Percentiles rank a stretch among this genome's conserved stretches.
Evolutionary conservation across 1,140 invertebrate species (phyloP).

Genomic region (Daktulosphaira vitifoliae): DNA sequence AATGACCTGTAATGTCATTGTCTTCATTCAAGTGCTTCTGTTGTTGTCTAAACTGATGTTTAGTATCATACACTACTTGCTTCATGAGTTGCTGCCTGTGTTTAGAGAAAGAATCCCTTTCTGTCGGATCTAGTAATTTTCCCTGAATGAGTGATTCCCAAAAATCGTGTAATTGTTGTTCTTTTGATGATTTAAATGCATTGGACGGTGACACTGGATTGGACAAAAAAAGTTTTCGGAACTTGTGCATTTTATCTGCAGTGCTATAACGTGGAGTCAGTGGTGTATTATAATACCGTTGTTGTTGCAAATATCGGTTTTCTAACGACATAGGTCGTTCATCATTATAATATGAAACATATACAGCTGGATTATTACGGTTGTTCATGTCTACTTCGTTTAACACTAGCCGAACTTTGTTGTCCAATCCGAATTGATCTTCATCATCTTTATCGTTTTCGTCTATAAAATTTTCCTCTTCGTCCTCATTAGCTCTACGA

Average conservation of each 20-base stretch:
- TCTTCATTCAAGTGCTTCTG: too few species aligned
- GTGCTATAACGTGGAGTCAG: background rate
- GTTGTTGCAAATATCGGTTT: background rate
- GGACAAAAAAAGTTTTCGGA: conserved; percentile 4
- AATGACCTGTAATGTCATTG: background rate
- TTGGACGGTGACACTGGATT: conserved; percentile 13
- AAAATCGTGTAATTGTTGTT: conserved; percentile 11
- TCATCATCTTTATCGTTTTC: too few species aligned
- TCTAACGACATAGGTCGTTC: background rate
- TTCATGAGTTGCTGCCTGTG: too few species aligned
- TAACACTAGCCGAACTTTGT: too few species aligned
- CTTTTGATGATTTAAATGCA: conserved; percentile 16
- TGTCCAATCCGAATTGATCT: background rate
- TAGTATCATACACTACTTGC: too few species aligned
- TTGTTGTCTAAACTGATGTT: too few species aligned
- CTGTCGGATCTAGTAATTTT: background rate
- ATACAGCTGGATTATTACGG: too few species aligned
- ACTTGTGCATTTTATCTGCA: conserved; percentile 18
- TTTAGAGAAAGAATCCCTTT: background rate
- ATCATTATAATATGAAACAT: background rate
- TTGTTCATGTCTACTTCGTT: background rate
- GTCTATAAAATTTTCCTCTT: too few species aligned
- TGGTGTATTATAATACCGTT: too few species aligned
- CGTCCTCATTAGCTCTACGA: background rate
- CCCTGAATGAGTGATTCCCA: conserved; percentile 16